Evolutionary conservation across 2,113 vertebrate genomes (phyloP).

Genomic region (Chaetodon auriga): DNA sequence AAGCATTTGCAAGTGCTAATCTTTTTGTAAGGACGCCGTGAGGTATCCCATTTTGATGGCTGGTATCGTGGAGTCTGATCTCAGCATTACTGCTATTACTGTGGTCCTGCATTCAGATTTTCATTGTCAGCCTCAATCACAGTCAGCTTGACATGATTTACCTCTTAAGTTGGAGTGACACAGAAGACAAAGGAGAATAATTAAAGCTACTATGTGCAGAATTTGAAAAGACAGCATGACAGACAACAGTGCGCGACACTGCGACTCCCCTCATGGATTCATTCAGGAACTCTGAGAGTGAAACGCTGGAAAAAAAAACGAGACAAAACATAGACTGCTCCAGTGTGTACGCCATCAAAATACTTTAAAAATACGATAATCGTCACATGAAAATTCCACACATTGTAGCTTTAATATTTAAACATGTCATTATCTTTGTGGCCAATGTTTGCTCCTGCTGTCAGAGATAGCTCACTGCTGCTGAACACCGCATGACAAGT

Average conservation of each 20-base stretch:
- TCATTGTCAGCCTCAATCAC: neutral
- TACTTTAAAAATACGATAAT: neutral
- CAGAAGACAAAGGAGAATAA: neutral
- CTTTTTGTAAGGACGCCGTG: neutral
- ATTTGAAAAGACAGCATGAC: neutral
- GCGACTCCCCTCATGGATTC: neutral
- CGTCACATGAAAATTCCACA: neutral
- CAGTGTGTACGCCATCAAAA: too few relatives aligned
- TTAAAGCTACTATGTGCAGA: neutral
- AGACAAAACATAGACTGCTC: too few relatives aligned
- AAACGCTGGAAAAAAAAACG: neutral
- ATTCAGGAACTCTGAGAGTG: neutral
- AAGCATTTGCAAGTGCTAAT: neutral
- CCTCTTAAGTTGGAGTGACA: neutral
- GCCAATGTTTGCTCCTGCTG: neutral
- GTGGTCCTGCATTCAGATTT: neutral
- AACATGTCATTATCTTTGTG: neutral
- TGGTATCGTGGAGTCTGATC: neutral
- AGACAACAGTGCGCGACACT: neutral
- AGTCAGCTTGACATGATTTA: neutral
- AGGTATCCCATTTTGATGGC: neutral
- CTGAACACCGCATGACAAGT: neutral
- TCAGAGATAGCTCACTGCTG: neutral
- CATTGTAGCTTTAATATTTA: neutral
- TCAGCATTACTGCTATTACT: neutral